Conservation (phyloP, 2,797 vertebrate species). For the Dermochelys coriacea region DNA sequence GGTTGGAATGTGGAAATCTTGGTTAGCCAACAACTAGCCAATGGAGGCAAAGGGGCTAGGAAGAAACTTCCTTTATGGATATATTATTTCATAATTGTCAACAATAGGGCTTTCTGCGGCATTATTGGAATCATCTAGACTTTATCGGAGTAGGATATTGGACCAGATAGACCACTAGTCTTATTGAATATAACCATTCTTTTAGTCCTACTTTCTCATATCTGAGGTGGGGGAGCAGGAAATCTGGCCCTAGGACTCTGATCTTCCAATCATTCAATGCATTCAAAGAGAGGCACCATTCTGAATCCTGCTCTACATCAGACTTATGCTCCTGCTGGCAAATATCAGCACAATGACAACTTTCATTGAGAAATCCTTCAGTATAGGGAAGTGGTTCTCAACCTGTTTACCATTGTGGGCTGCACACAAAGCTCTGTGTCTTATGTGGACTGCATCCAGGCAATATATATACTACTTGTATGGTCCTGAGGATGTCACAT, state of each 20-base stretch:
- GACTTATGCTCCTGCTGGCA: neutral
- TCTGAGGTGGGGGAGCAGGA: neutral
- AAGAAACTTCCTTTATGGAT: neutral
- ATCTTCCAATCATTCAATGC: neutral
- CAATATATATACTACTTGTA: no score
- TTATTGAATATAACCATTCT: neutral
- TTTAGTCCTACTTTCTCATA: rapidly evolving
- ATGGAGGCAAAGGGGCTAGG: neutral
- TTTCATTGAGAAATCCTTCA: neutral
- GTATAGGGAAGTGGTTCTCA: neutral
- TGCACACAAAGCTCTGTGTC: no score
- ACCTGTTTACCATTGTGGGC: no score
- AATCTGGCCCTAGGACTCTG: neutral
- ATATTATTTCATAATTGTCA: neutral
- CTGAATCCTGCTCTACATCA: neutral
- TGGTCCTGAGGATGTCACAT: no score
- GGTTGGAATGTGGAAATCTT: neutral
- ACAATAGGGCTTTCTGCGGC: neutral
- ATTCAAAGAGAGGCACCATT: neutral
- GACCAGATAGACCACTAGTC: neutral
- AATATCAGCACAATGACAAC: neutral
- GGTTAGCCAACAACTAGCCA: neutral
- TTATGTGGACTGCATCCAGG: no score
- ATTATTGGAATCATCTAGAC: neutral
- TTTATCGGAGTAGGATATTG: rapidly evolving